Evolutionary conservation across 2,113 vertebrate genomes (phyloP).

Genomic region (Fulica atra): DNA sequence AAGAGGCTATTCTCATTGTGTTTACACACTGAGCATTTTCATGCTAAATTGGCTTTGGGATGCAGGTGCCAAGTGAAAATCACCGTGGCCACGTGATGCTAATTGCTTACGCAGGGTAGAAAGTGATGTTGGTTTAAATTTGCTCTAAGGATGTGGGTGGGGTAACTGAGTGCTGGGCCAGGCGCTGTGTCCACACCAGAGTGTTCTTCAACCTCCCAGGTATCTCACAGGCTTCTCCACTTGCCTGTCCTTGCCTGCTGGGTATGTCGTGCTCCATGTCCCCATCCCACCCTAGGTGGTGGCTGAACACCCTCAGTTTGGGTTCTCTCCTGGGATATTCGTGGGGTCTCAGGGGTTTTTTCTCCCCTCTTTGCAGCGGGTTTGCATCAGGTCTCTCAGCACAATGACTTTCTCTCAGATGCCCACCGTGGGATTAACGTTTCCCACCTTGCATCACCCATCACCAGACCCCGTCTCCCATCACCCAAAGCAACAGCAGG

Average conservation of each 20-base stretch:
- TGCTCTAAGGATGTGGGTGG: neutral
- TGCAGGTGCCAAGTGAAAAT: slow-evolving; percentile 35
- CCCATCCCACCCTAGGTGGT: neutral
- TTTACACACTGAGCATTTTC: neutral
- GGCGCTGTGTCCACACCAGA: neutral
- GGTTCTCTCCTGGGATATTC: neutral
- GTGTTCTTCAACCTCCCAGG: neutral
- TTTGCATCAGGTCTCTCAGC: neutral
- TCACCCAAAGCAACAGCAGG: neutral
- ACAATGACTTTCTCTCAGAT: fast-evolving
- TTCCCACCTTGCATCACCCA: neutral
- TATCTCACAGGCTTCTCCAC: neutral
- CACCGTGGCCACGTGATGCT: neutral
- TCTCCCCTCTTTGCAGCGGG: neutral
- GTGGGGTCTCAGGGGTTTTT: fast-evolving
- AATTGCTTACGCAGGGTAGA: neutral
- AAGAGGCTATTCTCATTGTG: neutral
- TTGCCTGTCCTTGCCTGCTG: neutral
- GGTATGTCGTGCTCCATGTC: neutral
- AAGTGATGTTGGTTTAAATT: neutral
- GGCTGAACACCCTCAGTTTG: neutral
- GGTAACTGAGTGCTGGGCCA: neutral
- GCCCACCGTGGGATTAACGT: neutral
- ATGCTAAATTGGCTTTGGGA: neutral
- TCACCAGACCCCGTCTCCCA: fast-evolving